Evolutionary conservation across 2,888 invertebrate species (phyloP).

Genomic region (Pyrrhia umbra): DNA sequence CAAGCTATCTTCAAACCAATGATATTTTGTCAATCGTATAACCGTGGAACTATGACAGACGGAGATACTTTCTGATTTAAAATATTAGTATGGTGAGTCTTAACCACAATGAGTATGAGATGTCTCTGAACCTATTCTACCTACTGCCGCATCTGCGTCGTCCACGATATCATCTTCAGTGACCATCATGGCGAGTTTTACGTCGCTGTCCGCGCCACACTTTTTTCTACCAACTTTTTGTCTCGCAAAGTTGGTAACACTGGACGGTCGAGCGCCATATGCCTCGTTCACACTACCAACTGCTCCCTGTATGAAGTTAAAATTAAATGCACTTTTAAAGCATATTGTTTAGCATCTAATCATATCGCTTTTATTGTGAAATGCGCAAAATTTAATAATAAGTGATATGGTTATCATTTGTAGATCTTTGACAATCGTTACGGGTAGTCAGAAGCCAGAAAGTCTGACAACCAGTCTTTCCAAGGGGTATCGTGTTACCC

Average conservation of each 20-base stretch:
- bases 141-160: constrained; percentile 52
- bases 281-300: constrained; percentile 59
- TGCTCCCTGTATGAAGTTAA: constrained; percentile 66
- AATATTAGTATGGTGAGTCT: no score
- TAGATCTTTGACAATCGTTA: no score
- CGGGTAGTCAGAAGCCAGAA: no score
- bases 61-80: no score
- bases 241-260: constrained; percentile 78
- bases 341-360: constrained; percentile 21
- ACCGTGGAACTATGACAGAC: no score
- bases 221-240: constrained; percentile 72
- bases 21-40: no score
- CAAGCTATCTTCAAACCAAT: no score
- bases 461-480: no score
- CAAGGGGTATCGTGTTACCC: no score
- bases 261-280: constrained; percentile 71
- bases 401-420: no score
- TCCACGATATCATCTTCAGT: constrained; percentile 40
- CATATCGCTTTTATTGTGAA: constrained; percentile 1
- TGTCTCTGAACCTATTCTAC: constrained; percentile 10
- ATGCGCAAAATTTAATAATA: neutral
- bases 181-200: constrained; percentile 72
- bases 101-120: no score
- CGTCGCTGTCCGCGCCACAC: constrained; percentile 67
- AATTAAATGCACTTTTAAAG: constrained; percentile 68